Evolutionary conservation across 2,888 invertebrate species (phyloP), one percentile per base, ranked within the genome.

Genomic region (Protula sp.): DNA sequence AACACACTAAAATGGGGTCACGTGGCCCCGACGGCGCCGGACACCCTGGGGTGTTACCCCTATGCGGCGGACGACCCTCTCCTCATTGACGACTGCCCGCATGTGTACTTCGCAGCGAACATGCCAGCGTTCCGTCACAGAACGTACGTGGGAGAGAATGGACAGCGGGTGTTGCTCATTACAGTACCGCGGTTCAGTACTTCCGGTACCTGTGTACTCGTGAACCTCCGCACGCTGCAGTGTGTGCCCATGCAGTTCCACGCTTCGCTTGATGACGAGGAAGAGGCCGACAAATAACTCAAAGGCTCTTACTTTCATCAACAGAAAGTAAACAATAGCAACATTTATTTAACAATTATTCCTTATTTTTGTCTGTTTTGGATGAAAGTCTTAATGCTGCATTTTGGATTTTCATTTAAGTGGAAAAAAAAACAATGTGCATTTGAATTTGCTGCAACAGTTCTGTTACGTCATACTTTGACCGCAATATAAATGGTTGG

Each of bases 21-120:
- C 79, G 79, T 94, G 45, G 90, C 91, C 0, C 98, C 98, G 0
- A 94, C 95, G 2, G 89, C 91, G 30, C 98, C 98, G 0, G 97
- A 98, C 78, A 94, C 94, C 0, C 84, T 95, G 51, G 80, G 74
- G 22, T 81, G 90, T 74, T 92, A 90, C 76, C 94, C 95, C 0
- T 94, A 88, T 76, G 85, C 87, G 65, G 86, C 88, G 38, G 85
- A 84, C 9, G 97, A 97, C 83, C 95, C 95, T 0, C 93, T 95
- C 72, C 5, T 55, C 4, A 85, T 95, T 57, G 85, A 86, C 54
- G 86, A 89, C 66, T 90, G 89, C 76, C 95, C 97, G 0, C 88
- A 93, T 77, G 83, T 97, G 30, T 90, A 91, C 77, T 95, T 94
- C 79, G 87, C 87, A 76, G 94, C 93, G 0, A 94, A 94, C 81